Evolutionary conservation across 92 coral and sea anemone species (phyloP), one percentile per base, ranked within the genome.

Genomic region (Umimayanthus chanpuru): DNA sequence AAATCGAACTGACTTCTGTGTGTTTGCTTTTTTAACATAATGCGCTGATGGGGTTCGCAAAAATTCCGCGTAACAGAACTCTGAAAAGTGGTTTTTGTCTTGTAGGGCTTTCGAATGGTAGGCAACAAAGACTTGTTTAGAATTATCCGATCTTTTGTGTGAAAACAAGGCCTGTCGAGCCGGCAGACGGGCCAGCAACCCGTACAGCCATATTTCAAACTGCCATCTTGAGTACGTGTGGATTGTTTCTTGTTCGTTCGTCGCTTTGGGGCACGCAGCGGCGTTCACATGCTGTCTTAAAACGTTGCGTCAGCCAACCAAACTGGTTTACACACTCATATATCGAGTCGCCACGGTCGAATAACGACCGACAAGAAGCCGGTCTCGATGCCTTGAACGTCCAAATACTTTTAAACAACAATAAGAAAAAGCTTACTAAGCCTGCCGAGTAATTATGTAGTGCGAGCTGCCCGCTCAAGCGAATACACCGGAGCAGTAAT

Each of bases 1-100:
- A 81, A 83, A 83, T 70, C 78, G 87, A 83, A 83, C 87, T 83
- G 87, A 83, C 87, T 83, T 83, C 78, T 83, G 67, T 68, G 39
- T 68, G 87, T 68, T 70, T 70, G 78, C 56, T 71, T 44, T 32
- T 25, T 67, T 26, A 44, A 70, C 40, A 16, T 56, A 43, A 43
- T 72, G 64, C 15, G 7, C 64, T 26, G 23, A 30, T 50, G 23
- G 30, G 39, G 76, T 26, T 43, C 20, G 41, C 44, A 68, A 36
- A 44, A 41, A 25, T 41, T 71, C 11, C 56, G 70, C 58, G 67
- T 28, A 25, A 67, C 30, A 43, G 74, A 71, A 83, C 32, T 40
- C 25, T 14, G 41, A 83, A 68, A 47, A 68, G 76, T 73, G 14
- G 64, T 83, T 83, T 39, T 83, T 70, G 78, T 71, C 28, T 83